Conservation (phyloP, 2,888 invertebrate genomes). For the Dasypogon diadema region DNA sequence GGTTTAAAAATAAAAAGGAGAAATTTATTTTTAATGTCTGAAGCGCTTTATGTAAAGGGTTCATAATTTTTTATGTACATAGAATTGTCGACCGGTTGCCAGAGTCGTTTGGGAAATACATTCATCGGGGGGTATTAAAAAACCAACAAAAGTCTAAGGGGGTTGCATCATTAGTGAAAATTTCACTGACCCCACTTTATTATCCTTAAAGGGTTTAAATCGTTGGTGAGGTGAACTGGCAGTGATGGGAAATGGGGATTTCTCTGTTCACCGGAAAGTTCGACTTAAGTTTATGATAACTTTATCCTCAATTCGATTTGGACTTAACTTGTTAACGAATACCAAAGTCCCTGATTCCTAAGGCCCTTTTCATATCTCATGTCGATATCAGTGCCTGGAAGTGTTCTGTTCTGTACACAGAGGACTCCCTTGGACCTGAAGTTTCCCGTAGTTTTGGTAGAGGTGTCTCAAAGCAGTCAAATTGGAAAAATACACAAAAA, state of each 20-base stretch:
- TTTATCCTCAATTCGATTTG: slow-evolving; percentile 44
- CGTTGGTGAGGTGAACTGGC: background rate
- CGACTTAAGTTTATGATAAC: slow-evolving; percentile 36
- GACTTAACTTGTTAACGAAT: slow-evolving; percentile 41
- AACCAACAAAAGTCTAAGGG: background rate
- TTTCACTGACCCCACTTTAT: background rate
- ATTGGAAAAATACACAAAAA: slow-evolving; percentile 32
- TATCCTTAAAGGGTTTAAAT: background rate
- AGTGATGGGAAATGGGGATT: background rate
- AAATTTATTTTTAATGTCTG: slow-evolving; percentile 17
- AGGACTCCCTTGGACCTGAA: background rate
- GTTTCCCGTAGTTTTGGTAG: background rate
- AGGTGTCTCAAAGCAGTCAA: slow-evolving; percentile 18
- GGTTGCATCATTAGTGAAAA: slow-evolving; percentile 17
- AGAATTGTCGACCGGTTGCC: background rate
- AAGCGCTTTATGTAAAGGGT: background rate
- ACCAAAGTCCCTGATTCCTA: slow-evolving; percentile 5
- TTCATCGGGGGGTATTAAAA: background rate
- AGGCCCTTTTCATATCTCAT: slow-evolving; percentile 5
- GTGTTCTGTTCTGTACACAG: background rate
- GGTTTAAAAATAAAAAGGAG: background rate
- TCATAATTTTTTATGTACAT: background rate
- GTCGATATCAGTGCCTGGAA: background rate
- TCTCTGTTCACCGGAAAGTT: slow-evolving; percentile 1
- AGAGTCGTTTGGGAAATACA: too few species aligned